Percentiles rank a stretch among this genome's conserved stretches.
Evolutionary conservation across 2,888 invertebrate genomes (phyloP).

Genomic region (Amphipoea oculea): DNA sequence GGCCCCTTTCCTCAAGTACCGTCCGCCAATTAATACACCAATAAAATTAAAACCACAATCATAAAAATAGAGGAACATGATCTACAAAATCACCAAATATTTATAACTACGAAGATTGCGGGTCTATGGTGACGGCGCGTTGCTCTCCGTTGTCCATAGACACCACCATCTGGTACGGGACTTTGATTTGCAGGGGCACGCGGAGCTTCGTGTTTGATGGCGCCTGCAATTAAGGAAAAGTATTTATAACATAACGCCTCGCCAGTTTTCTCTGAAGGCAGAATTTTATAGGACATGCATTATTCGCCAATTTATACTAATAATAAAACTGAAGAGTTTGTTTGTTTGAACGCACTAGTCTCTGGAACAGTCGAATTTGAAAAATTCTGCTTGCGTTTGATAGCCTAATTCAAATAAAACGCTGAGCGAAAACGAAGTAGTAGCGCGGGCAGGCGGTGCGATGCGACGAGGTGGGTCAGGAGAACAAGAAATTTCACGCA

Average conservation of each 20-base stretch:
- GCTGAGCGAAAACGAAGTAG: no score
- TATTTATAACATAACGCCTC: not conserved
- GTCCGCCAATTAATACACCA: not conserved
- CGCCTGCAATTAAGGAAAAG: slow-evolving; percentile 73
- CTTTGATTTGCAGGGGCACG: slow-evolving; percentile 85
- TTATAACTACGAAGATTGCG: slow-evolving; percentile 56
- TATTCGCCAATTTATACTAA: not conserved
- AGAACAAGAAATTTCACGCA: no score
- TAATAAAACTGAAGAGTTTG: no score
- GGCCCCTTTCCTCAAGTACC: not conserved
- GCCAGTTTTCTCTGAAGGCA: not conserved
- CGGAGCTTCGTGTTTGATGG: slow-evolving; percentile 84
- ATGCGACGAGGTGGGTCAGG: no score
- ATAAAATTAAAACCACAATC: slow-evolving; percentile 1
- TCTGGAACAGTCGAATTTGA: no score
- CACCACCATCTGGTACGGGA: slow-evolving; percentile 86
- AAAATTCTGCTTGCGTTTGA: no score
- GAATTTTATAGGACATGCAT: not conserved
- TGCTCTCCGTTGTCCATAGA: slow-evolving; percentile 79
- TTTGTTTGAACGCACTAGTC: no score
- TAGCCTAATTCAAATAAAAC: no score
- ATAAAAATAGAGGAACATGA: not conserved
- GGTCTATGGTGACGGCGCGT: slow-evolving; percentile 81
- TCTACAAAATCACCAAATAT: not conserved
- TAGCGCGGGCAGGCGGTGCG: no score